phyloP scores from a whole-genome alignment of 2,888 invertebrate species.

The Standfussiana lucernea region DNA sequence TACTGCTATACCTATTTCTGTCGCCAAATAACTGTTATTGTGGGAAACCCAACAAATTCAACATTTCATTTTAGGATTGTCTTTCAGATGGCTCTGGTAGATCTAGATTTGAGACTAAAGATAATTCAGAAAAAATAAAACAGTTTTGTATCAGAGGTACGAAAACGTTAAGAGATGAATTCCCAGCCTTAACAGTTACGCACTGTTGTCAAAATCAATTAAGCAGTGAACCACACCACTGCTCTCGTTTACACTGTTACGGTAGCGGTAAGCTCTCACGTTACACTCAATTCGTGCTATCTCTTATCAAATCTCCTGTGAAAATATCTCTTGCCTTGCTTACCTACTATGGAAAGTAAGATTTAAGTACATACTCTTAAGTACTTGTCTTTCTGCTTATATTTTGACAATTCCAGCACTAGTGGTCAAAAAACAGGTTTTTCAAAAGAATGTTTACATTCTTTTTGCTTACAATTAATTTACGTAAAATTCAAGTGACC shows the following conservation, averaged over 20 bases:
- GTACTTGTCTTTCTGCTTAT: neutral
- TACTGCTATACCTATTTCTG: neutral
- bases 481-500: neutral
- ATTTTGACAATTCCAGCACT: neutral
- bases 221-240: conserved; percentile 15
- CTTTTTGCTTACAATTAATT: neutral
- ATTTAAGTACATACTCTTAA: neutral
- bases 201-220: conserved; percentile 48
- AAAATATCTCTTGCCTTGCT: conserved; percentile 48
- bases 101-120: neutral
- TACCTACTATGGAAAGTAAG: conserved; percentile 4
- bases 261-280: conserved; percentile 50
- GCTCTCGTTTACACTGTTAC: conserved; percentile 45
- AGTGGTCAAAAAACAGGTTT: neutral
- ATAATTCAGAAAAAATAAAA: too few species aligned
- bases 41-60: neutral
- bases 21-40: neutral
- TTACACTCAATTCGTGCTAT: conserved; percentile 42
- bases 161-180: neutral
- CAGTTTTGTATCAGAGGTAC: too few species aligned
- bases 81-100: neutral
- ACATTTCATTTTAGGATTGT: neutral
- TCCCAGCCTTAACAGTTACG: conserved; percentile 1
- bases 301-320: conserved; percentile 56
- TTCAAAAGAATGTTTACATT: neutral